Evolutionary conservation across 2,113 vertebrate species (phyloP).

Genomic region (Chroicocephalus ridibundus): DNA sequence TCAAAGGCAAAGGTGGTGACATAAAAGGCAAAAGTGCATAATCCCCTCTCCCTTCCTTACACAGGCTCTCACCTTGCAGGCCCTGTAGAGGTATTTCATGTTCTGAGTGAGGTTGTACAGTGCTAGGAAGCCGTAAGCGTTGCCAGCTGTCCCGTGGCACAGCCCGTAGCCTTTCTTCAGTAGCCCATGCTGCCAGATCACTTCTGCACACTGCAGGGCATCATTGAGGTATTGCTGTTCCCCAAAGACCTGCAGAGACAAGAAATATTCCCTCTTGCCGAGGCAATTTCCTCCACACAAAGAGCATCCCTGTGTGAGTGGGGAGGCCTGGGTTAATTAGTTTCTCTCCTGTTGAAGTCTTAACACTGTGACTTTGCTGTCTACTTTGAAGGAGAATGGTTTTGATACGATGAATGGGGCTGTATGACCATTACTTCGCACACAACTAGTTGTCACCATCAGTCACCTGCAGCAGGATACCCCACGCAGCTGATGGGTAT

Average conservation of each 20-base stretch:
- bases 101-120: conserved; percentile 88
- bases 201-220: conserved; percentile 87
- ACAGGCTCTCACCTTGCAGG: conserved; percentile 86
- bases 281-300: background rate
- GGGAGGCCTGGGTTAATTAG: background rate
- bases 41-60: background rate
- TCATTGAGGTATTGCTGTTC: conserved; percentile 83
- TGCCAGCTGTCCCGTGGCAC: conserved; percentile 92
- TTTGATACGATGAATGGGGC: background rate
- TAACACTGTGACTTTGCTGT: background rate
- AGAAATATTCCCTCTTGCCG: background rate
- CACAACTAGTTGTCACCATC: background rate
- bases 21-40: background rate
- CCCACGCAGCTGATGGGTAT: background rate
- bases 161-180: conserved; percentile 95
- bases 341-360: background rate
- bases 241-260: conserved; percentile 80
- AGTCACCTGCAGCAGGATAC: background rate
- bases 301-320: background rate
- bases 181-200: conserved; percentile 88
- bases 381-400: background rate
- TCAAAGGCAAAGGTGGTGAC: background rate
- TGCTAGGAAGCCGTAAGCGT: conserved; percentile 89
- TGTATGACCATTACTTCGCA: background rate
- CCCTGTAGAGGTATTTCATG: conserved; percentile 88